Conservation (phyloP, 1,140 invertebrate species). For the Oryzaephilus surinamensis region DNA sequence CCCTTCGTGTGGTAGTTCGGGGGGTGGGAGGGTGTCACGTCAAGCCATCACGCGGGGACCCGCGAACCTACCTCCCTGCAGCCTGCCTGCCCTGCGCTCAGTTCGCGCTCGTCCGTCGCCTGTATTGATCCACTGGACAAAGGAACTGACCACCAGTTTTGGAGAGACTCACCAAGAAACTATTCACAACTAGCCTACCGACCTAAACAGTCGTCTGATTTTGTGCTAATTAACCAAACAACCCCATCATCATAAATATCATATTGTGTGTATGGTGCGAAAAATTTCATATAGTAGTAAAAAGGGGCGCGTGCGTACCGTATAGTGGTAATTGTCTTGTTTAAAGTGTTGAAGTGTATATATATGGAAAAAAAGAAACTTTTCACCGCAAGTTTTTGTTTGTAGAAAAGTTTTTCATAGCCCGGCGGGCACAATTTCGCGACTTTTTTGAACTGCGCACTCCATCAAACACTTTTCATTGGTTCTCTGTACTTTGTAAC, state of each 20-base stretch:
- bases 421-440: slow-evolving; percentile 1
- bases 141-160: slow-evolving; percentile 35
- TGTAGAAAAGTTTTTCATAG: slow-evolving; percentile 12
- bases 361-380: too few species aligned
- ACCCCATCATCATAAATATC: too few species aligned
- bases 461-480: slow-evolving; percentile 15
- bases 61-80: slow-evolving; percentile 27
- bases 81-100: slow-evolving; percentile 23
- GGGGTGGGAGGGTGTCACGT: slow-evolving; percentile 34
- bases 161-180: slow-evolving; percentile 27
- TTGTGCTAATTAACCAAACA: neutral
- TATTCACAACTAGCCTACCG: slow-evolving; percentile 17
- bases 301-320: slow-evolving; percentile 17
- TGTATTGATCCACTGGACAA: slow-evolving; percentile 37
- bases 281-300: slow-evolving; percentile 3
- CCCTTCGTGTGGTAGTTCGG: slow-evolving; percentile 18
- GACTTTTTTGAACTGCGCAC: slow-evolving; percentile 25
- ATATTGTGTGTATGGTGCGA: too few species aligned
- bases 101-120: slow-evolving; percentile 26
- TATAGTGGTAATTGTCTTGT: neutral
- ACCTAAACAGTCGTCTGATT: slow-evolving; percentile 6
- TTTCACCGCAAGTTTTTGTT: slow-evolving; percentile 22
- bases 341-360: too few species aligned
- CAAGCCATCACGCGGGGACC: slow-evolving; percentile 34
- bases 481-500: slow-evolving; percentile 13